These are phyloP conservation scores for Platypus cylindrus DNA, from an alignment of 2,888 invertebrate species.

Conservation along the genomic window DNA sequence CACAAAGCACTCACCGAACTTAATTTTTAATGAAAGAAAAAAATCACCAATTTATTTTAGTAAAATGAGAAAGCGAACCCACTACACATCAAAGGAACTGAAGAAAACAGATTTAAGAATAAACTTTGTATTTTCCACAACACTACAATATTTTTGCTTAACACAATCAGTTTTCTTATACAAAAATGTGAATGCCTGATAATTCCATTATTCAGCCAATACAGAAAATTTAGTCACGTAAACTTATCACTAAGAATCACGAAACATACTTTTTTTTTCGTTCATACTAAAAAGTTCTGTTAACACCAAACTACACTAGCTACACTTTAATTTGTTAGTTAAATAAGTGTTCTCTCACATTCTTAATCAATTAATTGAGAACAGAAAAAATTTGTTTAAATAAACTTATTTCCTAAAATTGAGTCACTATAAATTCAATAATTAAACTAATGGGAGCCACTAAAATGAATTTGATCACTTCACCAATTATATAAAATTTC, in stretches of 20 bases:
- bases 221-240: conserved; percentile 10
- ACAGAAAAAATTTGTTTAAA: too few species aligned
- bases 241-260: conserved; percentile 26
- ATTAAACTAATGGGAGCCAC: conserved; percentile 24
- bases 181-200: conserved; percentile 15
- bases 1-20: conserved; percentile 7
- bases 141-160: conserved; percentile 20
- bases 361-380: conserved; percentile 6
- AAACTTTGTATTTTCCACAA: conserved; percentile 27
- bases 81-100: conserved; percentile 14
- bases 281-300: conserved; percentile 15
- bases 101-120: conserved; percentile 21
- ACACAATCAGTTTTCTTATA: conserved; percentile 13
- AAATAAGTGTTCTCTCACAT: conserved; percentile 30
- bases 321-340: conserved; percentile 19
- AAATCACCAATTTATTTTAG: conserved; percentile 4
- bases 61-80: conserved; percentile 4
- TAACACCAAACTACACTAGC: conserved; percentile 24
- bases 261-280: conserved; percentile 17
- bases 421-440: too few species aligned
- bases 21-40: conserved; percentile 1
- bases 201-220: too few species aligned
- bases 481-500: conserved; percentile 18
- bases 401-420: too few species aligned
- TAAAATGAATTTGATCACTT: conserved; percentile 19